Conservation (phyloP, 2,888 invertebrate genomes). For the Sialis fuliginosa region DNA sequence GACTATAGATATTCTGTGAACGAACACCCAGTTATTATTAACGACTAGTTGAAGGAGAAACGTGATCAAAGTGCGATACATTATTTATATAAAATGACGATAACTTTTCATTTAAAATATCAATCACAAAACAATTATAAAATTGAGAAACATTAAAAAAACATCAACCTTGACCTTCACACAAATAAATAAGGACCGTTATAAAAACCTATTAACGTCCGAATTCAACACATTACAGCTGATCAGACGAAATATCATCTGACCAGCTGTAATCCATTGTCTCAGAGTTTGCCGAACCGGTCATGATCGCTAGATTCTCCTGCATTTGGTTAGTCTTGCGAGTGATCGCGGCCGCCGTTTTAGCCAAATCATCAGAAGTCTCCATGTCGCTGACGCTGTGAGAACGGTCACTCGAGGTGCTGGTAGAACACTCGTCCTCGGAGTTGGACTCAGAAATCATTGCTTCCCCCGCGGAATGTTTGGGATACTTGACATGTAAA, state of each 20-base stretch:
- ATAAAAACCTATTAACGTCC: background rate
- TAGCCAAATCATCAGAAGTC: constrained; percentile 3
- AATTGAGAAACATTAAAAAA: background rate
- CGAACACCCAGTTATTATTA: background rate
- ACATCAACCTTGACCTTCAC: background rate
- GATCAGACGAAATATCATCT: constrained; percentile 11
- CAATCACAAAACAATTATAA: constrained; percentile 6
- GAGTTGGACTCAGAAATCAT: constrained; percentile 47
- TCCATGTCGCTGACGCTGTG: constrained; percentile 8
- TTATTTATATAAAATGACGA: too few species aligned
- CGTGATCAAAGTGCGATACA: too few species aligned
- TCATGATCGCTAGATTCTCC: constrained; percentile 8
- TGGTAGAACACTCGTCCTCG: constrained; percentile 34
- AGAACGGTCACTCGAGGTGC: constrained; percentile 20
- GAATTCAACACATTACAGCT: constrained; percentile 2
- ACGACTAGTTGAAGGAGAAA: too few species aligned
- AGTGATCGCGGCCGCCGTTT: constrained; percentile 4
- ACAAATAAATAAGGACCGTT: background rate
- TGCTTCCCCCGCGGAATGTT: constrained; percentile 50
- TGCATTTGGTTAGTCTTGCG: constrained; percentile 8
- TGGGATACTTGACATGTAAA: constrained; percentile 27
- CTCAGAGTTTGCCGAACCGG: constrained; percentile 9
- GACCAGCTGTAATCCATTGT: constrained; percentile 15
- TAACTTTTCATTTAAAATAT: constrained; percentile 4
- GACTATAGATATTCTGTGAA: background rate